A percentile compares a stretch with the other conserved stretches of the same genome.
Evolutionary conservation across 2,888 invertebrate genomes (phyloP).

Genomic region (Choreutis nemorana): DNA sequence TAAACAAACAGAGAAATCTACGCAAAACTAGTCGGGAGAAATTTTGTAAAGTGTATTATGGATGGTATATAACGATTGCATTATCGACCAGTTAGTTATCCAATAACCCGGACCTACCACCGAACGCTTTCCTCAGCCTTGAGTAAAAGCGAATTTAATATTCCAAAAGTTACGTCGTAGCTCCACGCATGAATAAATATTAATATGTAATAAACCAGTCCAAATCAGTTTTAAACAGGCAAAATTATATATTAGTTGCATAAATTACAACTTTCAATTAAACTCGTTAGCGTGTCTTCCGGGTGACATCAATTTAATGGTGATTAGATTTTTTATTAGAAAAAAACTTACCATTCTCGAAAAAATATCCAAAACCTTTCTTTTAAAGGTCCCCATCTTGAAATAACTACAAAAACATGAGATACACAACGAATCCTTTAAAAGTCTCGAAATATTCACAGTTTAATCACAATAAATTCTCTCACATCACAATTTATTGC

Average conservation of each 20-base stretch:
- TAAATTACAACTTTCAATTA: conserved; percentile 1
- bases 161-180: too few relatives aligned
- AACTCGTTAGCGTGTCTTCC: conserved; percentile 1
- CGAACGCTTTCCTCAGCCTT: conserved; percentile 13
- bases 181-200: too few relatives aligned
- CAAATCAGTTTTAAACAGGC: too few relatives aligned
- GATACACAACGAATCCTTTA: conserved; percentile 28
- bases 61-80: conserved; percentile 20
- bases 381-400: conserved; percentile 46
- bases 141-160: conserved; percentile 17
- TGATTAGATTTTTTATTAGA: too few relatives aligned
- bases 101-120: conserved; percentile 20
- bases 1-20: conserved; percentile 26
- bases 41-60: conserved; percentile 26
- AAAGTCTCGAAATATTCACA: conserved; percentile 24
- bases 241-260: too few relatives aligned
- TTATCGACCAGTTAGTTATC: conserved; percentile 37
- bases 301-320: not conserved
- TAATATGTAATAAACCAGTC: too few relatives aligned
- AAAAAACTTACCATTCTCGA: conserved; percentile 49
- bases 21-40: conserved; percentile 29
- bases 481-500: conserved; percentile 50
- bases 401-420: conserved; percentile 18
- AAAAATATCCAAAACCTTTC: conserved; percentile 27
- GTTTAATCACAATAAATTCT: conserved; percentile 27